Evolutionary conservation across 23 tunicate species (phyloP).

Genomic region (Styela clava): DNA sequence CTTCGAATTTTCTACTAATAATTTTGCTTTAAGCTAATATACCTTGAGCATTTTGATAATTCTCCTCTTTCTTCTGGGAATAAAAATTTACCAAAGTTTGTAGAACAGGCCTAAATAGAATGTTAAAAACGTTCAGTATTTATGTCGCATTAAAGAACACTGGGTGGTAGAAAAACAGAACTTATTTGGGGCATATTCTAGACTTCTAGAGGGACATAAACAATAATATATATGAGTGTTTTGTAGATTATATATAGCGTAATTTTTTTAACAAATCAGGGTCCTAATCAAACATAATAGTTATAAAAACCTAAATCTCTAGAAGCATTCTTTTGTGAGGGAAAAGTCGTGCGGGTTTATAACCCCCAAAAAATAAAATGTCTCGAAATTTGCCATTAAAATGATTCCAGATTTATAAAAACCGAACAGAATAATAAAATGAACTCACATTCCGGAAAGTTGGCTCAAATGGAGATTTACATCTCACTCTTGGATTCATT

Average conservation of each 20-base stretch:
- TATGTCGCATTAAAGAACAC: background rate
- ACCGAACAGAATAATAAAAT: no score
- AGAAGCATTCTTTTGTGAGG: no score
- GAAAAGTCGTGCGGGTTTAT: no score
- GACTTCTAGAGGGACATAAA: no score
- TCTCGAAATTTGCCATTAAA: no score
- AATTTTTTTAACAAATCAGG: no score
- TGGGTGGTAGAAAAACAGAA: background rate
- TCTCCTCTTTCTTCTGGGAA: background rate
- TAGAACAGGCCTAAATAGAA: background rate
- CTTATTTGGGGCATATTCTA: background rate
- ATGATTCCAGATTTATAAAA: no score
- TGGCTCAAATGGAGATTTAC: conserved; percentile 11
- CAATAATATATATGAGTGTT: no score
- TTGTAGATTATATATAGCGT: no score
- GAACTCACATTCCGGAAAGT: background rate
- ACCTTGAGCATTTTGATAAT: background rate
- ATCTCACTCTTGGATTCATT: background rate
- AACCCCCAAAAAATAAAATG: no score
- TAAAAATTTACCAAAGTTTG: background rate
- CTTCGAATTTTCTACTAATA: background rate
- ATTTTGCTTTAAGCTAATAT: background rate
- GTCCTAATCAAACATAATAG: no score
- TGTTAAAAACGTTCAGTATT: background rate
- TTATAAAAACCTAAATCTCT: no score